phyloP scores from a whole-genome alignment of 2,888 invertebrate species.

The Cecidostiba fungosa region DNA sequence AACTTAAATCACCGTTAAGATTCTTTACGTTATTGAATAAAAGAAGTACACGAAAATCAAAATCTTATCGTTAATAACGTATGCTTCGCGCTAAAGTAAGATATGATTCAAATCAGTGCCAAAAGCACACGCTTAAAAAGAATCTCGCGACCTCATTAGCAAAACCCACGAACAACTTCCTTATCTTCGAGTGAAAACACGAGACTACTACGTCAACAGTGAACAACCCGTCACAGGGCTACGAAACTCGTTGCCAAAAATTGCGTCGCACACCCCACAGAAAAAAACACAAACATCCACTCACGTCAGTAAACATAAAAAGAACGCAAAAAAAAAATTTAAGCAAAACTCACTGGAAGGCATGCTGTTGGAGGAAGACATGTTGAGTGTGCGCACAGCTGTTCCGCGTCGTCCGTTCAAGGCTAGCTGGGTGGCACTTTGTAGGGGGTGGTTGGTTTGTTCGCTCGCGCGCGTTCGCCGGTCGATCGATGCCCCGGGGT shows the following conservation, averaged over 20 bases:
- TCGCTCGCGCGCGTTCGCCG: neutral
- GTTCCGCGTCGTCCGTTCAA: neutral
- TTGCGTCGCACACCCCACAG: neutral
- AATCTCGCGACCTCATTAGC: neutral
- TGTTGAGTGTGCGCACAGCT: neutral
- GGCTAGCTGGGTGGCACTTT: neutral
- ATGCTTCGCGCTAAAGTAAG: neutral
- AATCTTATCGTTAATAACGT: neutral
- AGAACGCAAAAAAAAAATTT: slow-evolving; percentile 1
- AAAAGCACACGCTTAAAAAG: neutral
- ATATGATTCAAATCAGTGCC: neutral
- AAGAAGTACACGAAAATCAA: neutral
- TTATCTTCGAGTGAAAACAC: neutral
- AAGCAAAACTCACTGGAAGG: slow-evolving; percentile 51
- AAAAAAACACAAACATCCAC: neutral
- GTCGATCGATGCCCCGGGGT: slow-evolving; percentile 23
- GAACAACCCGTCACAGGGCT: neutral
- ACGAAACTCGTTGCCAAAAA: neutral
- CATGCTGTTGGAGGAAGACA: slow-evolving; percentile 57
- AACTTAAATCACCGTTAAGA: too few species aligned
- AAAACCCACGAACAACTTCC: neutral
- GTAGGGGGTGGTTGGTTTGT: neutral
- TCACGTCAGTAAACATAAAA: neutral
- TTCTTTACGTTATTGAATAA: too few species aligned
- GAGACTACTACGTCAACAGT: neutral